phyloP scores from a whole-genome alignment of 2,113 vertebrate species.

The Lamprologus lemairii region DNA sequence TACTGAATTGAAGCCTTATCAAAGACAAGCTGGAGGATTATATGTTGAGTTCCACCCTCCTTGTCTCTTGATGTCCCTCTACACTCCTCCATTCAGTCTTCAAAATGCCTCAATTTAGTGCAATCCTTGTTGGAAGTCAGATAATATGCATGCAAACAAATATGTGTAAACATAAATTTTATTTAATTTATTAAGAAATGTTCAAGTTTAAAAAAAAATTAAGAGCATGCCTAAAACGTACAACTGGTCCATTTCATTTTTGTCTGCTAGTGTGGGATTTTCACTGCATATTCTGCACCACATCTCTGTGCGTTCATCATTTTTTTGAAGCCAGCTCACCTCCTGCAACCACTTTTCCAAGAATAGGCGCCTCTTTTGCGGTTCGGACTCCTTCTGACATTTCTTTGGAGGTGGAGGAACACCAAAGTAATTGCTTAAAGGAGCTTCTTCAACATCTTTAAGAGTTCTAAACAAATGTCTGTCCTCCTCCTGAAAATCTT shows the following conservation, averaged over 20 bases:
- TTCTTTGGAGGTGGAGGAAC: background rate
- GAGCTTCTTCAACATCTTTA: background rate
- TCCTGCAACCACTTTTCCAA: background rate
- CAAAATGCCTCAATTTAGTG: slow-evolving; percentile 11
- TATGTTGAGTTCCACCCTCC: slow-evolving; percentile 54
- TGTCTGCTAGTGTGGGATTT: background rate
- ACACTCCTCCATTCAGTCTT: slow-evolving; percentile 32
- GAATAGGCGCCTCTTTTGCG: fast-evolving
- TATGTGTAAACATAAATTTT: background rate
- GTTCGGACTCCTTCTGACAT: background rate
- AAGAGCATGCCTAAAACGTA: background rate
- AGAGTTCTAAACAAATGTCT: background rate
- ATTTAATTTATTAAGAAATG: background rate
- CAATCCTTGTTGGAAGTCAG: background rate
- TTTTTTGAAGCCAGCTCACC: background rate
- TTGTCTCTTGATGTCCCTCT: slow-evolving; percentile 43
- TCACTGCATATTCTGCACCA: background rate
- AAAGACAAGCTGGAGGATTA: slow-evolving; percentile 58
- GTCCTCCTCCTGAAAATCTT: background rate
- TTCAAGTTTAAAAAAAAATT: background rate
- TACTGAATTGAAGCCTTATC: slow-evolving; percentile 55
- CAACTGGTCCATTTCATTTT: background rate
- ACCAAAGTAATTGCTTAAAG: background rate
- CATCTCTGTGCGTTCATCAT: background rate
- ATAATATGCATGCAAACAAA: slow-evolving; percentile 3